These are phyloP conservation scores for Hemithea aestivaria DNA, from an alignment of 2,888 invertebrate genomes.

Conservation along the genomic window DNA sequence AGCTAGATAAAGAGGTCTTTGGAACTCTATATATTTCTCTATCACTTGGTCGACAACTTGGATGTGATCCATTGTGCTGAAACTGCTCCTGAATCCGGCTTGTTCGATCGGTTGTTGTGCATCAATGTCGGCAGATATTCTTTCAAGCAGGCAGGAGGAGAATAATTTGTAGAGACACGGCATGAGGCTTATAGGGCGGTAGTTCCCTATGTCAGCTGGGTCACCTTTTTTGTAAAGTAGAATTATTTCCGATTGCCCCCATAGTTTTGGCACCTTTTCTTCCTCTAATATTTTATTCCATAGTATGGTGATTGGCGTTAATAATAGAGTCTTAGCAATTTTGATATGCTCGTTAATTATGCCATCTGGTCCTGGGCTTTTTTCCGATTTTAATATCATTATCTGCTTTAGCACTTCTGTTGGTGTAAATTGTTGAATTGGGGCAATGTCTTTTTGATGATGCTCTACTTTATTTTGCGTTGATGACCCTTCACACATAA, in stretches of 20 bases:
- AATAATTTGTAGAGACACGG: conserved; percentile 7
- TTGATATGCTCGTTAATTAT: too few relatives aligned
- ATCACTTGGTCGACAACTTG: conserved; percentile 4
- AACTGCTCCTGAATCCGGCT: conserved; percentile 17
- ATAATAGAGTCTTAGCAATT: background rate
- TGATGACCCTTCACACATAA: too few relatives aligned
- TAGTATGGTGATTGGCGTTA: conserved; percentile 1
- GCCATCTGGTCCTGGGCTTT: too few relatives aligned
- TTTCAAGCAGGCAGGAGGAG: conserved; percentile 3
- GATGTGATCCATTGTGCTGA: conserved; percentile 1
- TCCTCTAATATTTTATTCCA: conserved; percentile 7
- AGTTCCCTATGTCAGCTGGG: too few relatives aligned
- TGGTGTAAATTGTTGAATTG: too few relatives aligned
- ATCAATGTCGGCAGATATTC: conserved; percentile 13
- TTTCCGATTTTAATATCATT: too few relatives aligned
- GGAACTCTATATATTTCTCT: background rate
- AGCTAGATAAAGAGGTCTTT: background rate
- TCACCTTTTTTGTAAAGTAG: too few relatives aligned
- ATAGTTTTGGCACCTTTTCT: conserved; percentile 11
- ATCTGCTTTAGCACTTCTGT: too few relatives aligned
- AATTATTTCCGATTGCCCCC: conserved; percentile 12
- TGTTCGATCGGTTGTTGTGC: conserved; percentile 17
- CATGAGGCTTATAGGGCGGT: conserved; percentile 2
- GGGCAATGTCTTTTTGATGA: too few relatives aligned
- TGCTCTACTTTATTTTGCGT: too few relatives aligned